phyloP scores from a whole-genome alignment of 1,140 invertebrate genomes.

The Stenopsyche tienmushanensis region DNA sequence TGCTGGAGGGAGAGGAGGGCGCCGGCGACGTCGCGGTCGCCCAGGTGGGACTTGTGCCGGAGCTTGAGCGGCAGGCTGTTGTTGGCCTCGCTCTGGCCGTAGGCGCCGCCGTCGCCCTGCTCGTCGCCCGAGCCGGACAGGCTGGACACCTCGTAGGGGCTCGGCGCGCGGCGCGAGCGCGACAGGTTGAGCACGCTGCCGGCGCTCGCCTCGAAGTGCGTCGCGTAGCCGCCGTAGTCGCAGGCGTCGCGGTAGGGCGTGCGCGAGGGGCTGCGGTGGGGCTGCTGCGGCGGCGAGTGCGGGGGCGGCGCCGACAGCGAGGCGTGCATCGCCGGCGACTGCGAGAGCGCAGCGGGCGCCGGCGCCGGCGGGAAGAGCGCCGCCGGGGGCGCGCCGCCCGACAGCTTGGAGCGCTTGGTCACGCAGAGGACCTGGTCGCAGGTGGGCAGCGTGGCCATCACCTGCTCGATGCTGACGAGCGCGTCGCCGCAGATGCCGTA shows the following conservation, averaged over 20 bases:
- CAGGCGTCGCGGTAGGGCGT: constrained; percentile 52
- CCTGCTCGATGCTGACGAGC: constrained; percentile 83
- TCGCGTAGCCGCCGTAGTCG: constrained; percentile 49
- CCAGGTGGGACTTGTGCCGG: constrained; percentile 87
- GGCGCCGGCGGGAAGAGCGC: constrained; percentile 61
- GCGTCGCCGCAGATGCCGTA: constrained; percentile 87
- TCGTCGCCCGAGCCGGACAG: constrained; percentile 74
- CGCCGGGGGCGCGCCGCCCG: constrained; percentile 46
- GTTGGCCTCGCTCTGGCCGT: constrained; percentile 49
- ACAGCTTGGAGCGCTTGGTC: constrained; percentile 75
- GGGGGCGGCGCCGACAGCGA: constrained; percentile 51
- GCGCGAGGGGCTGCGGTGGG: constrained; percentile 54
- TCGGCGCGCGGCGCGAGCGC: constrained; percentile 58
- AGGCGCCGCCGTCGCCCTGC: constrained; percentile 54
- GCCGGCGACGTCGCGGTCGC: constrained; percentile 82
- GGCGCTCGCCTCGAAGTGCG: constrained; percentile 53
- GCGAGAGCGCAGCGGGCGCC: constrained; percentile 65
- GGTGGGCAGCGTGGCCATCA: constrained; percentile 77
- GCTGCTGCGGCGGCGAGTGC: constrained; percentile 43
- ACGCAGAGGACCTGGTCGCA: constrained; percentile 80
- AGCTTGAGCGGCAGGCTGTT: constrained; percentile 78
- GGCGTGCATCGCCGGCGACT: constrained; percentile 69
- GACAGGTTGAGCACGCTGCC: constrained; percentile 69
- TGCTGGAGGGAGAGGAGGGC: constrained; percentile 76
- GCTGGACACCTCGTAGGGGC: constrained; percentile 69